Evolutionary conservation across 2,888 invertebrate species (phyloP), one percentile per base, ranked within the genome.

Genomic region (Pristionchus entomophagus): DNA sequence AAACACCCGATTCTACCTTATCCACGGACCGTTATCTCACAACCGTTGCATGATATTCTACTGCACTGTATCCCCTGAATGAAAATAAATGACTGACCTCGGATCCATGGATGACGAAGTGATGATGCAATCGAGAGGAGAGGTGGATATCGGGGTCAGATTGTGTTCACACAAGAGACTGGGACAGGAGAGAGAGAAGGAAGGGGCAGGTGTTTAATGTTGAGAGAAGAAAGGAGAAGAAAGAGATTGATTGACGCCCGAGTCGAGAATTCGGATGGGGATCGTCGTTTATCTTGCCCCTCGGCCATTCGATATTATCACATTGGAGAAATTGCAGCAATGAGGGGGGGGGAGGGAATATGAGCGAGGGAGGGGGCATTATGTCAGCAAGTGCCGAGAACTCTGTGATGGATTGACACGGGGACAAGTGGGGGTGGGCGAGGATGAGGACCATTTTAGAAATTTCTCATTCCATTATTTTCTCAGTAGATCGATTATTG

Each of bases 191-290:
- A 8, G 80, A 59, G 82, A 32, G 59, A 38, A n/a, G 51, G 51
- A 10, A 19, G 49, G 22, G 35, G 51, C 78, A 80, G 78, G 49
- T 80, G 78, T 80, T 80, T 80, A 80, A 80, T 80, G 19, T 17
- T 5, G 78, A 80, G n/a, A n/a, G 78, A 51, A 51, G 78, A 80
- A 80, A 80, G 35, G 19, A 35, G 51, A 78, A 26, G 38, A 26
- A 45, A 51, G 51, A 32, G 78, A 80, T 49, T 80, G 78, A 80
- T 80, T 49, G 78, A 80, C 41, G n/a, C n/a, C n/a, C n/a, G 73
- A 69, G 38, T 2, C 38, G 73, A n/a, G n/a, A 26, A 69, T 69
- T 32, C 69, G 41, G 38, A 65, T n/a, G 29, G 8, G 14, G 8
- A 8, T 35, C n/a, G 56, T 22, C 17, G 41, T 73, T 73, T 73